Percentiles rank a stretch among this genome's conserved stretches.
Conservation (phyloP, 2,113 vertebrate species). For the Ploceus nigricollis region DNA sequence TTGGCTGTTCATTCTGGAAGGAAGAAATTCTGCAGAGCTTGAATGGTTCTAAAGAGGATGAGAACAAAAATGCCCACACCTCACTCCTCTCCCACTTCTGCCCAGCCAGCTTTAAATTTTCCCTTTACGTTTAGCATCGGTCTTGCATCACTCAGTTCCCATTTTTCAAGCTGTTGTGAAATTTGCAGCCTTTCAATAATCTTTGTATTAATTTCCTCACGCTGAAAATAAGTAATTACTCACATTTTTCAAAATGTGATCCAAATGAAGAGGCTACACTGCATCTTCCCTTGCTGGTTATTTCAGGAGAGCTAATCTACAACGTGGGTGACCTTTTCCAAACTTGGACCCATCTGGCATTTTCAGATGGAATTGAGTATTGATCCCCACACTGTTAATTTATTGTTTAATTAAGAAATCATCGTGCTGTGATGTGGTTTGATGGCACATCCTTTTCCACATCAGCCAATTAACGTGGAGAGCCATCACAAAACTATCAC, state of each 20-base stretch:
- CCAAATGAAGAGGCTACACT: slow-evolving; percentile 30
- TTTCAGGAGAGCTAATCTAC: slow-evolving; percentile 46
- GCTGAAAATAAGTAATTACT: slow-evolving; percentile 46
- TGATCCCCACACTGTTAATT: slow-evolving; percentile 63
- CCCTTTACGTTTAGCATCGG: background rate
- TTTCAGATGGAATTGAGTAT: slow-evolving; percentile 68
- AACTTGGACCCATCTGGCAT: slow-evolving; percentile 52
- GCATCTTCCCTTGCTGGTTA: slow-evolving; percentile 33
- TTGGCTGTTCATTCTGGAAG: background rate
- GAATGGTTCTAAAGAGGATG: background rate
- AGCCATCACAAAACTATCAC: background rate
- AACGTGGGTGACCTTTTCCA: slow-evolving; percentile 42
- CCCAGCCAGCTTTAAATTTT: background rate
- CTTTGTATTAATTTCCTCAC: slow-evolving; percentile 49
- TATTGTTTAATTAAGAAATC: slow-evolving; percentile 72
- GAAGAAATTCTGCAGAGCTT: background rate
- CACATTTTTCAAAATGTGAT: slow-evolving; percentile 45
- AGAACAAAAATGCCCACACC: background rate
- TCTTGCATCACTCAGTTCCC: background rate
- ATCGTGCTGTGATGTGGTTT: slow-evolving; percentile 50
- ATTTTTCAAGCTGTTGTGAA: background rate
- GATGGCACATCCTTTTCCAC: slow-evolving; percentile 57
- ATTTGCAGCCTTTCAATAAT: slow-evolving; percentile 24
- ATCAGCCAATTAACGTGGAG: slow-evolving; percentile 36
- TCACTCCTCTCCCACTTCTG: background rate